Evolutionary conservation across 2,113 vertebrate species (phyloP).

Genomic region (Corythaixoides concolor): DNA sequence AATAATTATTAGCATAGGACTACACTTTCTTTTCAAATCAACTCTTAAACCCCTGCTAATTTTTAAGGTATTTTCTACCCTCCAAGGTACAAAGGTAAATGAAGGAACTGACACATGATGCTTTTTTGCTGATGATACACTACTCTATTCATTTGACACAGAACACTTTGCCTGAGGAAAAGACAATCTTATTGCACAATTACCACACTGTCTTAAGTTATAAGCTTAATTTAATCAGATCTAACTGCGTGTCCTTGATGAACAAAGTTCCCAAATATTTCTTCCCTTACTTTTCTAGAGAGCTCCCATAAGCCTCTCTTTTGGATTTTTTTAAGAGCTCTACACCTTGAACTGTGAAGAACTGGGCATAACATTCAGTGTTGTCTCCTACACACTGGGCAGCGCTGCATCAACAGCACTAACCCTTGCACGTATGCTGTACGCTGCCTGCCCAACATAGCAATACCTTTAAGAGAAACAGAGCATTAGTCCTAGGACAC

Average conservation of each 20-base stretch:
- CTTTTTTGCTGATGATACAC: not conserved
- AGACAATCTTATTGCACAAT: not conserved
- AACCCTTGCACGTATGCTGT: not conserved
- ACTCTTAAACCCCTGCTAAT: not conserved
- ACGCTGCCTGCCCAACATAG: not conserved
- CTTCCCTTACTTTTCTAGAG: not conserved
- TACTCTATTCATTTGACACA: not conserved
- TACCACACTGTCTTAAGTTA: not conserved
- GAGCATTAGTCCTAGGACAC: not conserved
- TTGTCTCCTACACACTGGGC: not conserved
- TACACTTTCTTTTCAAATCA: not conserved
- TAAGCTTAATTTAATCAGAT: not conserved
- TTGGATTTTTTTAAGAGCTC: not conserved
- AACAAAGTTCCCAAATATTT: not conserved
- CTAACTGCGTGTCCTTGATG: not conserved
- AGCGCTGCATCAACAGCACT: not conserved
- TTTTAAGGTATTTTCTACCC: not conserved
- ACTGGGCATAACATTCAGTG: not conserved
- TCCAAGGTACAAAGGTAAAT: not conserved
- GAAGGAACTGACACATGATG: not conserved
- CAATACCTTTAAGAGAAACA: not conserved
- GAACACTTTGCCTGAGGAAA: conserved; percentile 46
- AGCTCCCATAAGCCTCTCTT: not conserved
- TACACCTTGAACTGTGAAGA: not conserved
- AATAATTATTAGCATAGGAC: not conserved